These are phyloP conservation scores for Odontocolon sp. DNA, from an alignment of 2,888 invertebrate genomes.

Conservation along the genomic window DNA sequence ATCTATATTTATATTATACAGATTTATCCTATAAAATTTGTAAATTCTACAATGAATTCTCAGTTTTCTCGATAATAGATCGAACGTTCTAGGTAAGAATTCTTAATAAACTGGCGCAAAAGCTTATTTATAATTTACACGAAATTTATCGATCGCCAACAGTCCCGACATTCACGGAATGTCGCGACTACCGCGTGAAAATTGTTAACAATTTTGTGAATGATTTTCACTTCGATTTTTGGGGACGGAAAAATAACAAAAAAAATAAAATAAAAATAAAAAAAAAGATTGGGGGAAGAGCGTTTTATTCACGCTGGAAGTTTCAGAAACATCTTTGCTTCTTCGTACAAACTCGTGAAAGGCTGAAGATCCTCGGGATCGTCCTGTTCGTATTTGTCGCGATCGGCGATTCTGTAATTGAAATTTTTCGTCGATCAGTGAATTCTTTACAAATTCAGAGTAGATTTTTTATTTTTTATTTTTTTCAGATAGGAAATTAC, in stretches of 20 bases:
- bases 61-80: not conserved
- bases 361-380: conserved; percentile 76
- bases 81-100: conserved; percentile 28
- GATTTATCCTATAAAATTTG: conserved; percentile 48
- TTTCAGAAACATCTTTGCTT: conserved; percentile 83
- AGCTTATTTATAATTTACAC: conserved; percentile 39
- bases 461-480: not conserved
- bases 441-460: not conserved
- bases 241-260: conserved; percentile 4
- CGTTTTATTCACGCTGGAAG: conserved; percentile 72
- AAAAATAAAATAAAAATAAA: too few relatives aligned
- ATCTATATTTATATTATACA: conserved; percentile 4
- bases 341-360: conserved; percentile 82
- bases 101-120: conserved; percentile 38
- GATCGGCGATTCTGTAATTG: conserved; percentile 72
- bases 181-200: conserved; percentile 24
- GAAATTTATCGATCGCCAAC: conserved; percentile 36
- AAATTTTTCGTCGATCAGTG: too few relatives aligned
- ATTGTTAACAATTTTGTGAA: conserved; percentile 6
- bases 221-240: conserved; percentile 37
- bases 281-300: not conserved
- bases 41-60: conserved; percentile 40
- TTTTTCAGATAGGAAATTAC: too few relatives aligned
- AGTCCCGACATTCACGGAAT: conserved; percentile 53
- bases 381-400: conserved; percentile 74